phyloP scores from a whole-genome alignment of 1,140 invertebrate species.

The Varroa destructor region DNA sequence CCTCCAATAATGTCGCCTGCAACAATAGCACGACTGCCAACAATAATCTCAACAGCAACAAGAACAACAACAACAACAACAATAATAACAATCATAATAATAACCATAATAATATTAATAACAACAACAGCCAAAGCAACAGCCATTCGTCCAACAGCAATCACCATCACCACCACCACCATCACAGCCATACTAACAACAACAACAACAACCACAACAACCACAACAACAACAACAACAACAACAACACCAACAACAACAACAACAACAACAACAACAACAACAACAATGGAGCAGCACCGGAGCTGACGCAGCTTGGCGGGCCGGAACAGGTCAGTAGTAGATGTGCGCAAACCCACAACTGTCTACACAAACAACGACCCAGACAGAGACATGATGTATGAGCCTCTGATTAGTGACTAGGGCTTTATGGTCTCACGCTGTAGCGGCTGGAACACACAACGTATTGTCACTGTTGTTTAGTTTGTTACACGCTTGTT shows the following conservation, averaged over 20 bases:
- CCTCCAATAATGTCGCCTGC: slow-evolving; percentile 22
- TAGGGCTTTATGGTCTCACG: too few species aligned
- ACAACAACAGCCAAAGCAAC: not conserved
- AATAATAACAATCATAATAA: slow-evolving; percentile 2
- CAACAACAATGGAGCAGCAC: not conserved
- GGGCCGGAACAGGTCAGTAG: too few species aligned
- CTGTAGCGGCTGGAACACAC: too few species aligned
- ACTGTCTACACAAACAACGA: too few species aligned
- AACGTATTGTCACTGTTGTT: too few species aligned
- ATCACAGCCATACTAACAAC: not conserved
- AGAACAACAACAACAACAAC: slow-evolving; percentile 6
- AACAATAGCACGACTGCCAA: too few species aligned
- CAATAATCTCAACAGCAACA: slow-evolving; percentile 8
- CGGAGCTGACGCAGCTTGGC: too few species aligned
- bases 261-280: slow-evolving; percentile 17
- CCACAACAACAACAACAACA: not conserved
- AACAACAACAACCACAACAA: slow-evolving; percentile 17
- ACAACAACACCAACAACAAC: not conserved
- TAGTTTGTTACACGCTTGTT: too few species aligned
- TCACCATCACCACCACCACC: not conserved
- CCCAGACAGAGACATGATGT: too few species aligned
- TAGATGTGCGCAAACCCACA: too few species aligned
- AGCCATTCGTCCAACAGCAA: too few species aligned
- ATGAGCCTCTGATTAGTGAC: too few species aligned
- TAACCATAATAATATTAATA: slow-evolving; percentile 3